phyloP scores from a whole-genome alignment of 2,888 invertebrate species.

The Cecidostiba fungosa region DNA sequence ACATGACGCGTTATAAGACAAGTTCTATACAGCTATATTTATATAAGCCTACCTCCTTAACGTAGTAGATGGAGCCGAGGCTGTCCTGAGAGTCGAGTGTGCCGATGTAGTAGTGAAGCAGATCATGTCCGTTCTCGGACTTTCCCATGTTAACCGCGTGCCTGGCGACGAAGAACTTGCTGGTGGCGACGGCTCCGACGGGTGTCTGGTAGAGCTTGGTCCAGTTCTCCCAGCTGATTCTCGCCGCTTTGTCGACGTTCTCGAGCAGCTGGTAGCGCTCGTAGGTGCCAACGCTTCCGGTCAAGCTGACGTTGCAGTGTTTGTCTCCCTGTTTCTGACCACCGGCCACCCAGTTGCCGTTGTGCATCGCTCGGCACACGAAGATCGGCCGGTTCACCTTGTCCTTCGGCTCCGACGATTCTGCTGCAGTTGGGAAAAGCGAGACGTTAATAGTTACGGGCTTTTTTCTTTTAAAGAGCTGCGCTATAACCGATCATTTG shows the following conservation, averaged over 20 bases:
- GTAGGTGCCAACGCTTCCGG: constrained; percentile 83
- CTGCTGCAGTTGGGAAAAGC: constrained; percentile 62
- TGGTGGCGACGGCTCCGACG: constrained; percentile 86
- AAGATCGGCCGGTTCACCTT: constrained; percentile 80
- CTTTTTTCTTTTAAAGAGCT: background rate
- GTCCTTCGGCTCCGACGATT: constrained; percentile 61
- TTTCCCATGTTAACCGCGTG: constrained; percentile 54
- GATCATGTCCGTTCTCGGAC: constrained; percentile 68
- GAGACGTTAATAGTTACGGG: background rate
- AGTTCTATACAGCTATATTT: background rate
- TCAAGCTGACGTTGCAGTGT: constrained; percentile 85
- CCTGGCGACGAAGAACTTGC: constrained; percentile 80
- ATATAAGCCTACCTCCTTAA: constrained; percentile 82
- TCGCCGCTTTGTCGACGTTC: constrained; percentile 89
- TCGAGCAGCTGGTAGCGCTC: constrained; percentile 87
- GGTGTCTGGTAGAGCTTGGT: constrained; percentile 85
- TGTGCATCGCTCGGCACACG: constrained; percentile 88
- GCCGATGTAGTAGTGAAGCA: constrained; percentile 85
- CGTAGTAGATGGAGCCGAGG: constrained; percentile 86
- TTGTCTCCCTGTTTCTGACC: constrained; percentile 83
- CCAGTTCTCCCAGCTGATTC: constrained; percentile 90
- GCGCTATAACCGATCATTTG: too few relatives aligned
- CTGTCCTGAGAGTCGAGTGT: constrained; percentile 84
- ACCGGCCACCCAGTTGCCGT: constrained; percentile 89
- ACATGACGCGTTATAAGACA: background rate